Base-by-base conservation (phyloP, 2,888 invertebrate genomes). In the Amphiduros pacificus region DNA sequence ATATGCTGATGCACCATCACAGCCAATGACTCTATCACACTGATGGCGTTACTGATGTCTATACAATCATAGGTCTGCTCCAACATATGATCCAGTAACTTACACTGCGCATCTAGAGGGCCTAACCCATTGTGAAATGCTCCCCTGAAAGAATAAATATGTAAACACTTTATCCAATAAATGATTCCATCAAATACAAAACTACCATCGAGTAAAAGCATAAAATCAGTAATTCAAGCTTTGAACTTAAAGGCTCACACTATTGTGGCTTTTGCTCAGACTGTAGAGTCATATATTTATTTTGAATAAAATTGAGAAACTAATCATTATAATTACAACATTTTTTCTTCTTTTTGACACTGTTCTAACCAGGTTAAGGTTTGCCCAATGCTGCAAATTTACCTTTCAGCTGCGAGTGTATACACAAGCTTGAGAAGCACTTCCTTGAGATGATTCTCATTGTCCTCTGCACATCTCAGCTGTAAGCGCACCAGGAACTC, bases 91-190 rank as follows among this genome's bases (percentile, higher is more conserved):
- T 88, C 88, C 28, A 91, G 84, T 61, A 91, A 85, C 76, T 88
- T 88, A 76, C 89, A 90, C 77, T 91, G 88, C 57, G 91, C 88
- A 87, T 91, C 88, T 74, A 92, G 82, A 64, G 91, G 89, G 65
- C 84, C 84, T 28, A 79, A 74, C 29, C 80, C 73, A 55, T 75
- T 72, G 27, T 79, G 73, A 62, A 84, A 80, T 31, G 83, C 77
- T 31, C 83, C 83, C 51, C 87, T 74, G 88, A 85, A 58, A 58
- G n/a, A 32, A 31, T 6, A 28, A 51, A 9, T 9, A 17, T 36
- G 36, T 17, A 36, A 9, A 36, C n/a, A n/a, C n/a, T n/a, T n/a
- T n/a, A n/a, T n/a, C n/a, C n/a, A n/a, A n/a, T n/a, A n/a, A n/a
- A n/a, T n/a, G n/a, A n/a, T n/a, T n/a, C n/a, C n/a, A n/a, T n/a